phyloP scores from a whole-genome alignment of 2,888 invertebrate genomes.

The Phrixothrix hirtus region DNA sequence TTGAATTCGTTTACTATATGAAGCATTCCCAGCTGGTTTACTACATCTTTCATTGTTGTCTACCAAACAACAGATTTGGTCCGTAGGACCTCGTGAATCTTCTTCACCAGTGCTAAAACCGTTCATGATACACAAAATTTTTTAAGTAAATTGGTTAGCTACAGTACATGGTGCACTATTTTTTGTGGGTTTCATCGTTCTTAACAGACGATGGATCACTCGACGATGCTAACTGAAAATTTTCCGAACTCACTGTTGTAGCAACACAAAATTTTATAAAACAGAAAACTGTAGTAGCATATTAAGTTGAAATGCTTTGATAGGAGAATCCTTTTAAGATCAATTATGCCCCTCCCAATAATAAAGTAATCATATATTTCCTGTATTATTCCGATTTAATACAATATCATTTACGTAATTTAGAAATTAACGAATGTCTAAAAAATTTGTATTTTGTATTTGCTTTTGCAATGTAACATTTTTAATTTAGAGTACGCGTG shows the following conservation, averaged over 20 bases:
- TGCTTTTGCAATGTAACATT: too few species aligned
- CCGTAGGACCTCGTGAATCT: conserved; percentile 84
- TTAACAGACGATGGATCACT: too few species aligned
- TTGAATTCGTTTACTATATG: conserved; percentile 95
- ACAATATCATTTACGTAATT: too few species aligned
- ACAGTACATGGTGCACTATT: conserved; percentile 8
- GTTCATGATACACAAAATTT: conserved; percentile 64
- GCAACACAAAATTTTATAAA: too few species aligned
- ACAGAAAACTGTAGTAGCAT: too few species aligned
- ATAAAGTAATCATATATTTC: conserved; percentile 38
- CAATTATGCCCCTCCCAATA: conserved; percentile 34
- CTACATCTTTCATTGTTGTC: conserved; percentile 86
- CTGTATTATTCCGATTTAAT: conserved; percentile 33
- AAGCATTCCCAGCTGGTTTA: conserved; percentile 89
- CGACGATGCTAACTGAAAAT: not conserved
- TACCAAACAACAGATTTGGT: conserved; percentile 90
- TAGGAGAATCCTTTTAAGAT: conserved; percentile 28
- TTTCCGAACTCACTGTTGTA: too few species aligned
- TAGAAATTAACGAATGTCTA: too few species aligned
- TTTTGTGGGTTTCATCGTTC: too few species aligned
- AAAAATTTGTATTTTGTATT: too few species aligned
- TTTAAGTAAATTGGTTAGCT: conserved; percentile 11
- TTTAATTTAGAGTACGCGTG: too few species aligned
- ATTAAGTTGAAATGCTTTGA: conserved; percentile 29
- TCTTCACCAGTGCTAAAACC: conserved; percentile 91